A percentile compares a stretch with the other conserved stretches of the same genome.
These are phyloP conservation scores for Procapra przewalskii DNA, from an alignment of 2,113 vertebrate species.

Conservation along the genomic window DNA sequence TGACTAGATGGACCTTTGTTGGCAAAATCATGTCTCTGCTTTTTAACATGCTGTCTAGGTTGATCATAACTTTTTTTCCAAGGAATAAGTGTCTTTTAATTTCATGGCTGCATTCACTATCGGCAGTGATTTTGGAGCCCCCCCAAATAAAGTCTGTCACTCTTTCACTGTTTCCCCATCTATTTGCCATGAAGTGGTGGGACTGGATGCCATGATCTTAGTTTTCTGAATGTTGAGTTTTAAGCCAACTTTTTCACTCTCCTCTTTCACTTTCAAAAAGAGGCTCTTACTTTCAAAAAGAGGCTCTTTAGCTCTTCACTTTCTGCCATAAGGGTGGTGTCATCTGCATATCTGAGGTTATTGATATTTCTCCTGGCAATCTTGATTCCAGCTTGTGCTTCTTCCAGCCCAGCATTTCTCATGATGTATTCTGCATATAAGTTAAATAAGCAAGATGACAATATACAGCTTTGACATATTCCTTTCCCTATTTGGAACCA, in stretches of 20 bases:
- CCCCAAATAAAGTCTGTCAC: background rate
- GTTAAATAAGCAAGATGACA: background rate
- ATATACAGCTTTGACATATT: background rate
- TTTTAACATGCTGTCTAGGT: background rate
- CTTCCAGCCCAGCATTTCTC: background rate
- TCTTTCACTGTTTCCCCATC: background rate
- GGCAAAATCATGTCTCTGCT: background rate
- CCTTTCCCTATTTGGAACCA: background rate
- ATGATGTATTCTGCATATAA: background rate
- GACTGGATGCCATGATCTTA: background rate
- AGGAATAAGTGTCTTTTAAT: background rate
- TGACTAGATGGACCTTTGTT: rapidly evolving
- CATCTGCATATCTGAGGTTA: background rate
- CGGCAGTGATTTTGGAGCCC: background rate
- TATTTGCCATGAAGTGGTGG: background rate
- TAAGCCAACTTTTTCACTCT: background rate
- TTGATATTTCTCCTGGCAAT: background rate
- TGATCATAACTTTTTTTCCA: background rate
- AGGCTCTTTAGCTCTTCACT: background rate
- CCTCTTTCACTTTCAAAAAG: background rate
- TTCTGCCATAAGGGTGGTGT: background rate
- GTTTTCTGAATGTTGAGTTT: background rate
- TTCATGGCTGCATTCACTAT: background rate
- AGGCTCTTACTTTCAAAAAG: background rate
- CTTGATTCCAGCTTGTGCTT: background rate